These are phyloP conservation scores for Pachydiplax longipennis DNA, from an alignment of 2,888 invertebrate genomes.

Conservation along the genomic window DNA sequence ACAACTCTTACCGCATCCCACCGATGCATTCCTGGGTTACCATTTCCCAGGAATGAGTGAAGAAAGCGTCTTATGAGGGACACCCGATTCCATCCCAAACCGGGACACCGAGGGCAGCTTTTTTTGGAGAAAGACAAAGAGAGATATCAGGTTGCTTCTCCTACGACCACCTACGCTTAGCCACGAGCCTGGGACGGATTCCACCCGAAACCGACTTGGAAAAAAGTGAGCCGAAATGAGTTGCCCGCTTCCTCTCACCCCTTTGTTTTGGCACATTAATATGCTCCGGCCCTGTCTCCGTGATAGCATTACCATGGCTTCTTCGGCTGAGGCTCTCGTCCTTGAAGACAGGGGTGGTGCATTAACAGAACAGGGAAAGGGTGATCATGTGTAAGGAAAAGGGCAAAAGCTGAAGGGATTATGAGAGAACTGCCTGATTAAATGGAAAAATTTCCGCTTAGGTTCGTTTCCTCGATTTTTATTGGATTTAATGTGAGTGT, in stretches of 20 bases:
- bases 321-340: neutral
- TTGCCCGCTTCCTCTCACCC: neutral
- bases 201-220: neutral
- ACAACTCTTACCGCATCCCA: too few relatives aligned
- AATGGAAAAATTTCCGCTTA: too few relatives aligned
- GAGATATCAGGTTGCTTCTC: neutral
- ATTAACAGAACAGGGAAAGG: neutral
- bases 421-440: neutral
- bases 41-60: too few relatives aligned
- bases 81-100: neutral
- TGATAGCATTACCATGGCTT: neutral
- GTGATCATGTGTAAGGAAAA: neutral
- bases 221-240: neutral
- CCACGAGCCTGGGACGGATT: neutral
- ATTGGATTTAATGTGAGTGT: too few relatives aligned
- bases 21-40: too few relatives aligned
- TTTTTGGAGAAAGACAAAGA: neutral
- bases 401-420: neutral
- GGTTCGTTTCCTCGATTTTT: too few relatives aligned
- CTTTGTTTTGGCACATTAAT: neutral
- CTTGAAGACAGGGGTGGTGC: neutral
- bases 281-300: neutral
- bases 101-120: neutral
- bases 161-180: neutral
- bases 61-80: neutral